Evolutionary conservation across 2,888 invertebrate species (phyloP), one percentile per base, ranked within the genome.

Genomic region (Dioctria rufipes): DNA sequence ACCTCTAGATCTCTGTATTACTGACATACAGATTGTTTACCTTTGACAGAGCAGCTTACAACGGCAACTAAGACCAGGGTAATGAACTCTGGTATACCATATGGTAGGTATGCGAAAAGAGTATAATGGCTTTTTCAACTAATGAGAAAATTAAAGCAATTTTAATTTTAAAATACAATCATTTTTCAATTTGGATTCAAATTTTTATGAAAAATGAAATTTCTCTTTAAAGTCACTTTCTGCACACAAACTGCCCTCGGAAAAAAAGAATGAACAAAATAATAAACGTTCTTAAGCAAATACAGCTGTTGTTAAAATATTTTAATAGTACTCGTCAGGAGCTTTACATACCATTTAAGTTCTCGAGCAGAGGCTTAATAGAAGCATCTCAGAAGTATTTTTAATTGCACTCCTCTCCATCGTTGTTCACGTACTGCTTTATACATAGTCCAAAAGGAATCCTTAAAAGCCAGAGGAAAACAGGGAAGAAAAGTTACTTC

Each of bases 341-440:
- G n/a, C 54, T n/a, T 46, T 54, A n/a, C 54, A 11, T 11, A 11
- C 25, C 37, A 39, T 61, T 61, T 37, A 61, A 61, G 61, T 61
- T 11, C 37, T 61, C 39, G 61, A 61, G 39, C 37, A 61, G 39
- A 39, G 11, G 39, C 61, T 61, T 61, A 61, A 61, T n/a, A 25
- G 37, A 61, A 61, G 61, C 61, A 25, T 61, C 61, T 4, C 25
- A 61, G 61, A 61, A 61, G 61, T 6, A 61, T 39, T 5, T 61
- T 61, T 39, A 61, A 61, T 61, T 61, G 61, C 61, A 61, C 61
- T 61, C 39, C 25, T 61, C 61, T 25, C 8, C 61, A 3, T 61
- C 39, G n/a, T 61, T 25, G 4, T 13, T 37, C 37, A 61, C 37
- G 54, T 54, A n/a, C n/a, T 3, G 25, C n/a, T 6, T 46, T 46